Conservation (phyloP, 2,113 vertebrate species). For the Oreochromis spilurus region DNA sequence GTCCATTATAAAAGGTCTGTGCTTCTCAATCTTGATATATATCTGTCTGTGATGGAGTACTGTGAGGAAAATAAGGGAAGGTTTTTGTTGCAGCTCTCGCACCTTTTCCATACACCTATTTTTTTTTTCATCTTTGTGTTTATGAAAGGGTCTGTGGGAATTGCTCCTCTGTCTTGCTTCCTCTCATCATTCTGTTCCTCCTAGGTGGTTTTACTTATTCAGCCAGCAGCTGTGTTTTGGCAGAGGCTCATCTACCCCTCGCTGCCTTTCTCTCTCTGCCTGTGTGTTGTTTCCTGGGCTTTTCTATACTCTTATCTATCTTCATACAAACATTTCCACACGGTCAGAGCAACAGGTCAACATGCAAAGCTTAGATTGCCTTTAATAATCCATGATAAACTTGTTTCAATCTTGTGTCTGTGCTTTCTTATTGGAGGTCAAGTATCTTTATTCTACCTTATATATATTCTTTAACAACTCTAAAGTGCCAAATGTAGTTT, state of each 20-base stretch:
- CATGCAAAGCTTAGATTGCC: background rate
- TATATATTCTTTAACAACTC: background rate
- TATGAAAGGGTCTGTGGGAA: slow-evolving; percentile 24
- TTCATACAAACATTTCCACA: background rate
- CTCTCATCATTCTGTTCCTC: slow-evolving; percentile 20
- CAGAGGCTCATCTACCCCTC: background rate
- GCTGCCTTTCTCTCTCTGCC: background rate
- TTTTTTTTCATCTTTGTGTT: background rate
- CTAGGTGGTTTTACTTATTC: slow-evolving; percentile 49
- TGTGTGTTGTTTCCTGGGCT: background rate
- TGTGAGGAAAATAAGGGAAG: background rate
- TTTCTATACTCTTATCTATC: background rate
- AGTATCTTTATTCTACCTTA: background rate
- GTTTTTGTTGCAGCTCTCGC: background rate
- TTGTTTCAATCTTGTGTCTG: background rate
- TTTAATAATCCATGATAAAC: background rate
- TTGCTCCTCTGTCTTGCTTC: slow-evolving; percentile 2
- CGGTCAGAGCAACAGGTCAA: background rate
- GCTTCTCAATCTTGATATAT: background rate
- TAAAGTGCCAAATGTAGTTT: background rate
- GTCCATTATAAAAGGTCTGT: background rate
- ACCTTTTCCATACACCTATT: background rate
- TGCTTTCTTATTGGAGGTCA: background rate
- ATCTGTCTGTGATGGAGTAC: background rate
- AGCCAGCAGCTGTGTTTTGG: slow-evolving; percentile 43